These are phyloP conservation scores for Epinotia brunnichana DNA, from an alignment of 2,888 invertebrate species.

Conservation along the genomic window DNA sequence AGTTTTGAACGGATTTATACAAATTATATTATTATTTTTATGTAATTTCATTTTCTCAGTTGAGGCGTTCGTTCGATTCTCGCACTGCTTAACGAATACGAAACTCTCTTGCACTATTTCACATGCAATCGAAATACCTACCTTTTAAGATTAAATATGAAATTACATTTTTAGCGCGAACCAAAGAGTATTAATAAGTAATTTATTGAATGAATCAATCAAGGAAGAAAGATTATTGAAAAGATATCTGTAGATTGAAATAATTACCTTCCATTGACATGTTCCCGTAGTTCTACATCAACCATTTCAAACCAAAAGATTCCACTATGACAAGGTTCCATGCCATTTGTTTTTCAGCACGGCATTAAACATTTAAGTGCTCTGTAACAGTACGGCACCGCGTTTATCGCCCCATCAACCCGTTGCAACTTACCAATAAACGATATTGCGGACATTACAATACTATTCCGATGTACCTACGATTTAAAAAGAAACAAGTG, in stretches of 20 bases:
- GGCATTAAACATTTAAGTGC: conserved; percentile 38
- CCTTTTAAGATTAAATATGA: no score
- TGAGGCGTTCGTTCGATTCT: no score
- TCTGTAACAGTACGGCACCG: conserved; percentile 38
- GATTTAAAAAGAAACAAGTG: not conserved
- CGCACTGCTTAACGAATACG: no score
- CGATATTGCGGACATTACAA: conserved; percentile 38
- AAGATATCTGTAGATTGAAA: not conserved
- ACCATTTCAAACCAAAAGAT: not conserved
- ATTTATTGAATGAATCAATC: not conserved
- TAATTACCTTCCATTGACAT: not conserved
- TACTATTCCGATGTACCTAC: conserved; percentile 9
- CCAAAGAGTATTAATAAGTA: no score
- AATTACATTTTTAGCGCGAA: no score
- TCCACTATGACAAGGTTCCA: conserved; percentile 28
- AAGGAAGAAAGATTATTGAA: not conserved
- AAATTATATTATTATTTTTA: no score
- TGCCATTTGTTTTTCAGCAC: conserved; percentile 19
- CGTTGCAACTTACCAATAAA: conserved; percentile 32
- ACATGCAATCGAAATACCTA: no score
- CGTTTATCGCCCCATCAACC: conserved; percentile 36
- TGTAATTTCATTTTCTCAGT: no score
- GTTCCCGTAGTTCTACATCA: not conserved
- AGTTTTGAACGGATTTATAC: no score
- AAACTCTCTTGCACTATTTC: no score